A percentile compares a stretch with the other conserved stretches of the same genome.
These are phyloP conservation scores for Odontomyia ornata DNA, from an alignment of 2,888 invertebrate species.

Conservation along the genomic window DNA sequence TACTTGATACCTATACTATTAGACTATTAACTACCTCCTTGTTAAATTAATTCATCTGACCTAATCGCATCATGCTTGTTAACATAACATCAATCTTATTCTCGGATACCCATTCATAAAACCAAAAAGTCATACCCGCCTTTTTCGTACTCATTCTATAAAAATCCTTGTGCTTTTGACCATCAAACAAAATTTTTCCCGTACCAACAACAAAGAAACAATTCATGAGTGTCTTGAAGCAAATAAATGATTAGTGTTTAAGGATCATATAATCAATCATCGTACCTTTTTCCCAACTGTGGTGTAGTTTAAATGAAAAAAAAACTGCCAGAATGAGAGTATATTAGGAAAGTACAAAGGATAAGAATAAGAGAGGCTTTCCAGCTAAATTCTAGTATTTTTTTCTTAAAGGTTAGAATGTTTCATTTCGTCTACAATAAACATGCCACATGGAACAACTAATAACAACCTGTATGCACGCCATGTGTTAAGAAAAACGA, in stretches of 20 bases:
- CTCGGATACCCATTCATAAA: background rate
- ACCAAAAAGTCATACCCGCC: background rate
- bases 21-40: background rate
- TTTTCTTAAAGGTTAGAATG: too few relatives aligned
- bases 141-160: too few relatives aligned
- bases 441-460: background rate
- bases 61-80: background rate
- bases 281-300: background rate
- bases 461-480: background rate
- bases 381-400: too few relatives aligned
- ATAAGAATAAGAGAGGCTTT: too few relatives aligned
- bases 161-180: too few relatives aligned
- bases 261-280: conserved; percentile 2
- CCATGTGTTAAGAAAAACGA: background rate
- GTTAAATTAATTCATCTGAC: background rate
- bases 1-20: too few relatives aligned
- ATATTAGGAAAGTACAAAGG: too few relatives aligned
- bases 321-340: too few relatives aligned
- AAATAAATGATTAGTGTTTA: background rate
- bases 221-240: background rate
- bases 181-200: too few relatives aligned
- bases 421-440: background rate
- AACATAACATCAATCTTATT: background rate
- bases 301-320: too few relatives aligned
- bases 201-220: too few relatives aligned